These are phyloP conservation scores for Diachrysia chrysitis DNA, from an alignment of 2,888 invertebrate species.

Conservation along the genomic window DNA sequence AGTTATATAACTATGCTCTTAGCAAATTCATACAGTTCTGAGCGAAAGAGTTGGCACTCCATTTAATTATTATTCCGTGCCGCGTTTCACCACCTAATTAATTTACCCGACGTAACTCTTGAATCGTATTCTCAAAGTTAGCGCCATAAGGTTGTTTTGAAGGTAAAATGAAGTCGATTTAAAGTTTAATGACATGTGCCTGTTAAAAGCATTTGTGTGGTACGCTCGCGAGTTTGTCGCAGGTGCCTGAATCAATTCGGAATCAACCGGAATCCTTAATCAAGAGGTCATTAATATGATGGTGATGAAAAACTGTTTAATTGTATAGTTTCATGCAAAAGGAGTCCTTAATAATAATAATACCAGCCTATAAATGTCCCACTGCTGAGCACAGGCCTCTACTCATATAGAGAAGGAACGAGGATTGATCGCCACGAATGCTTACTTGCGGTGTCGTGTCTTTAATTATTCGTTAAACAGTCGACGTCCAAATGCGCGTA, in stretches of 20 bases:
- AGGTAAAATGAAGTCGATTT: slow-evolving; percentile 10
- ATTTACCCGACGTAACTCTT: slow-evolving; percentile 33
- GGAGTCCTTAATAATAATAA: too few species aligned
- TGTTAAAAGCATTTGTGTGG: not conserved
- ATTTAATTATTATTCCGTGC: slow-evolving; percentile 8
- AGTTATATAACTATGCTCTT: not conserved
- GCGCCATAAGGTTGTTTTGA: slow-evolving; percentile 25
- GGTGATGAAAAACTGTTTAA: too few species aligned
- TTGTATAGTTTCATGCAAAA: too few species aligned
- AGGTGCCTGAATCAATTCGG: not conserved
- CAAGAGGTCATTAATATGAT: too few species aligned
- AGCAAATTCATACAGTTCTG: not conserved
- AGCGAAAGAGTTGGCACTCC: slow-evolving; percentile 11
- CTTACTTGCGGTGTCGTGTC: too few species aligned
- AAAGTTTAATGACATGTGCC: slow-evolving; percentile 10
- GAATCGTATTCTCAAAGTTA: slow-evolving; percentile 13
- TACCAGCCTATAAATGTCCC: too few species aligned
- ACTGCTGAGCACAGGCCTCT: too few species aligned
- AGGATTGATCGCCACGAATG: too few species aligned
- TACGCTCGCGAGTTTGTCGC: not conserved
- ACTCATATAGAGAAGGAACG: too few species aligned
- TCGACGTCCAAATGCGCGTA: too few species aligned
- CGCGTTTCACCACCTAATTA: slow-evolving; percentile 26
- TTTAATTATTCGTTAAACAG: too few species aligned
- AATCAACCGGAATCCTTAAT: not conserved